Evolutionary conservation across 2,113 vertebrate genomes (phyloP).

Genomic region (Neolamprologus falcicula): DNA sequence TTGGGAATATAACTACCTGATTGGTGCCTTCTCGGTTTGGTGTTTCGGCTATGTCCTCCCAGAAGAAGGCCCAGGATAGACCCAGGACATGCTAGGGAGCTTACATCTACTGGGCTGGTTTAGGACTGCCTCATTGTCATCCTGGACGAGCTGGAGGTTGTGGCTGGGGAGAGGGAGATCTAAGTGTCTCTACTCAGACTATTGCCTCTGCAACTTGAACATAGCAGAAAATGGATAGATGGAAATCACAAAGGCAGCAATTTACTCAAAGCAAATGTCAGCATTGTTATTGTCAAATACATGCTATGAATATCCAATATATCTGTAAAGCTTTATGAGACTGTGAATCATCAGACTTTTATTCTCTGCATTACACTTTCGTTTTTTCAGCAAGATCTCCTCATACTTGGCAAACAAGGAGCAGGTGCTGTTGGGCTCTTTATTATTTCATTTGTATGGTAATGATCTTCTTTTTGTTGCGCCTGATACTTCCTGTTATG

Average conservation of each 20-base stretch:
- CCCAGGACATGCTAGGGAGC: background rate
- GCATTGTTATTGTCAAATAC: background rate
- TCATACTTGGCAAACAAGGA: background rate
- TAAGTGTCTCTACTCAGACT: background rate
- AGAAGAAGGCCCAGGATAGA: background rate
- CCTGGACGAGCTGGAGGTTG: background rate
- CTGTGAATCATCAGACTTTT: background rate
- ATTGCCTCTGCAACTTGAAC: background rate
- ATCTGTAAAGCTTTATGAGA: background rate
- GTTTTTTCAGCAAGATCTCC: background rate
- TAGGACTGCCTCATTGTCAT: fast-evolving
- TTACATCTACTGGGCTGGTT: background rate
- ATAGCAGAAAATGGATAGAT: background rate
- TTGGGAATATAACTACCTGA: too few relatives aligned
- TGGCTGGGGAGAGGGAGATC: background rate
- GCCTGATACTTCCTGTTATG: background rate
- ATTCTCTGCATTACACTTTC: background rate
- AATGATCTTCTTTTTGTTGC: background rate
- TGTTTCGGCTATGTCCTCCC: background rate
- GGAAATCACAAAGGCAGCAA: background rate
- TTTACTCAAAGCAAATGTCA: background rate
- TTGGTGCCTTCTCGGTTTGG: too few relatives aligned
- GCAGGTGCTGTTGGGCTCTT: background rate
- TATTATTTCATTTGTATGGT: background rate
- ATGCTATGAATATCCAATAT: background rate